Percentiles rank a stretch among this genome's conserved stretches.
These are phyloP conservation scores for Paracentrotus lividus DNA, from an alignment of 53 echinoderm and acorn worm species.

Conservation along the genomic window DNA sequence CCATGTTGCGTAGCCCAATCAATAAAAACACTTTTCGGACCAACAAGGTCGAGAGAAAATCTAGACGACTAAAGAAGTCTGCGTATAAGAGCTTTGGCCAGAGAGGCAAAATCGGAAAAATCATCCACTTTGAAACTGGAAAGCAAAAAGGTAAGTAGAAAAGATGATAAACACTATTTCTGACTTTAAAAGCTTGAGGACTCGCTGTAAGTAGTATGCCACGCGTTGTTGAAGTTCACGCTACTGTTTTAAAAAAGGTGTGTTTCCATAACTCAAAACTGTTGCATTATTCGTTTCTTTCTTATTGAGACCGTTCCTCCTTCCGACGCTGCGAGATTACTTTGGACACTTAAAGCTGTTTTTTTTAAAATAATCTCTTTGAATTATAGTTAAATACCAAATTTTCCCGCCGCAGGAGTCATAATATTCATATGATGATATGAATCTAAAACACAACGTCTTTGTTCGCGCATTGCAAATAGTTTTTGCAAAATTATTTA, in stretches of 20 bases:
- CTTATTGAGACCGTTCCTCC: not conserved
- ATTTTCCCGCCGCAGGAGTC: no score
- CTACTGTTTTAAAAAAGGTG: constrained; percentile 40
- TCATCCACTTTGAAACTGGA: constrained; percentile 1
- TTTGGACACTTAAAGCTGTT: no score
- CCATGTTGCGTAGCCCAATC: not conserved
- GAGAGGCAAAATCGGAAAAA: constrained; percentile 29
- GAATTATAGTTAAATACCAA: no score
- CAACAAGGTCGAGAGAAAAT: not conserved
- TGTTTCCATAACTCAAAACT: not conserved
- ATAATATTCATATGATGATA: no score
- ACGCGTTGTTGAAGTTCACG: constrained; percentile 28
- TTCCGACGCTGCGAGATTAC: not conserved
- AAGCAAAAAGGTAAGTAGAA: not conserved
- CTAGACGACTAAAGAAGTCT: constrained; percentile 12
- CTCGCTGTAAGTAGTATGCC: constrained; percentile 28
- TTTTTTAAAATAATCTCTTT: no score
- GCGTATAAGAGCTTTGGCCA: constrained; percentile 12
- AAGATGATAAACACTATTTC: constrained; percentile 13
- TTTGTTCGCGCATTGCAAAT: no score
- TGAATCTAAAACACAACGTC: no score
- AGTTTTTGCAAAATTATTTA: no score
- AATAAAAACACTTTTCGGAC: constrained; percentile 50
- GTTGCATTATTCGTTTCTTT: not conserved
- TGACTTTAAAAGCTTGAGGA: constrained; percentile 6